Evolutionary conservation across 2,113 vertebrate species (phyloP).

Genomic region (Tamias sibiricus): DNA sequence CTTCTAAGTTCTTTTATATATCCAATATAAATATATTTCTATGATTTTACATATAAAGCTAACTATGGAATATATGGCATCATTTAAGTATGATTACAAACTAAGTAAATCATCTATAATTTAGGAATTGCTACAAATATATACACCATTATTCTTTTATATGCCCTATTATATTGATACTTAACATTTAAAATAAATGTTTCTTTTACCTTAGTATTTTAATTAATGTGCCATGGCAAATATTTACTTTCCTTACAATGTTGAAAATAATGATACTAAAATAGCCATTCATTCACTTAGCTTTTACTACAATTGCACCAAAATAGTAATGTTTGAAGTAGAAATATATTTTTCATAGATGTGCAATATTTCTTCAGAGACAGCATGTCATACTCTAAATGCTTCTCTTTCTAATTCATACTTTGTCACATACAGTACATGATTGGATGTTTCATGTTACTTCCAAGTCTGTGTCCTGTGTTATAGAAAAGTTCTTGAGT

Average conservation of each 20-base stretch:
- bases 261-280: neutral
- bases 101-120: neutral
- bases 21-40: neutral
- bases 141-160: neutral
- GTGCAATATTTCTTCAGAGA: neutral
- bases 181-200: slow-evolving; percentile 1
- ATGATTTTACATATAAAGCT: neutral
- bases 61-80: neutral
- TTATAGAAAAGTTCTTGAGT: neutral
- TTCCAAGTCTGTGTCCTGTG: neutral
- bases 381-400: neutral
- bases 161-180: neutral
- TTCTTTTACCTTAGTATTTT: neutral
- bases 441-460: neutral
- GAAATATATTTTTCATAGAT: neutral
- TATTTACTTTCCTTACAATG: neutral
- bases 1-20: neutral
- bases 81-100: neutral
- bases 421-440: neutral
- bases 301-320: neutral
- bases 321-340: neutral
- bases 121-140: neutral
- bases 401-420: neutral
- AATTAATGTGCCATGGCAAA: neutral
- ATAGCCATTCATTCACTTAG: neutral